Evolutionary conservation across 2,113 vertebrate genomes (phyloP).

Genomic region (Grammomys dolichurus): DNA sequence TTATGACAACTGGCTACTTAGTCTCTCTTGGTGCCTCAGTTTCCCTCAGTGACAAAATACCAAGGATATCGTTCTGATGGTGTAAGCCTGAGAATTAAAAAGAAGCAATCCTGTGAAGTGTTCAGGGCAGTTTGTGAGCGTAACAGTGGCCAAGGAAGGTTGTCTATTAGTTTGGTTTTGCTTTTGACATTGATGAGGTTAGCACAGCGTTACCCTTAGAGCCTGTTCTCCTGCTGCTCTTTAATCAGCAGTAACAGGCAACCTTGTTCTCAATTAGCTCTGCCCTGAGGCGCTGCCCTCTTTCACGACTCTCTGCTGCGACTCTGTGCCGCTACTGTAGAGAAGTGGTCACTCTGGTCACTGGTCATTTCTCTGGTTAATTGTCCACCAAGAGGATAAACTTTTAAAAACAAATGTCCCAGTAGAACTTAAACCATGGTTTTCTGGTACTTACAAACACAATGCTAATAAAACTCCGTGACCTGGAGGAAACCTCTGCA

Average conservation of each 20-base stretch:
- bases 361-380: background rate
- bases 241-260: background rate
- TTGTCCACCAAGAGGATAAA: background rate
- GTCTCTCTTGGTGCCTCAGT: background rate
- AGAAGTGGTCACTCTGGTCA: background rate
- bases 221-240: background rate
- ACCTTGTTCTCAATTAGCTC: background rate
- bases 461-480: background rate
- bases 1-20: background rate
- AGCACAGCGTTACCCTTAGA: background rate
- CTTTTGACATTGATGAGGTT: background rate
- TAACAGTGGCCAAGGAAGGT: background rate
- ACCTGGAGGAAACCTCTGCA: background rate
- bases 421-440: background rate
- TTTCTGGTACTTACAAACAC: background rate
- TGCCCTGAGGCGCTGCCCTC: fast-evolving
- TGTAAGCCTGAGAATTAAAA: background rate
- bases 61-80: background rate
- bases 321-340: background rate
- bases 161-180: background rate
- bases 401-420: background rate
- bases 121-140: background rate
- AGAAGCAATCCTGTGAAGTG: background rate
- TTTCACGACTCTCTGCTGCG: background rate
- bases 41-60: background rate